phyloP scores from a whole-genome alignment of 2,888 invertebrate species.

The Timema cristinae region DNA sequence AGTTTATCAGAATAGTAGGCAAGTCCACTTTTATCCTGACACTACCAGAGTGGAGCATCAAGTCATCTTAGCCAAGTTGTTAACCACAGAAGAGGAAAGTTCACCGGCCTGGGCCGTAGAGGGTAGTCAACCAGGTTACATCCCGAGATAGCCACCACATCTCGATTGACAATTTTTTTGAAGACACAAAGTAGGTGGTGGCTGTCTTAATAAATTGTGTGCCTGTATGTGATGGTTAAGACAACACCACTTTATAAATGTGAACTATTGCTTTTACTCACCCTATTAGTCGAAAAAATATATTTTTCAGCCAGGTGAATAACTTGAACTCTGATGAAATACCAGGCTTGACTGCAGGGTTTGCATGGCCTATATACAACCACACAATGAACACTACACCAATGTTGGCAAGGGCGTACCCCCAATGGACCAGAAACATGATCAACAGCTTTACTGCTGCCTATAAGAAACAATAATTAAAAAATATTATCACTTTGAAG shows the following conservation, averaged over 20 bases:
- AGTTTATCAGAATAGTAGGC: no score
- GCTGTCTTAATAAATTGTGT: no score
- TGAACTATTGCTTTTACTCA: constrained; percentile 44
- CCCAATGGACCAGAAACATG: constrained; percentile 93
- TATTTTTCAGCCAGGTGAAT: constrained; percentile 70
- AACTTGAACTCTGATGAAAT: constrained; percentile 78
- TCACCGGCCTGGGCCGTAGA: neutral
- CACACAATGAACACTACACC: constrained; percentile 78
- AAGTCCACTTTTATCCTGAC: no score
- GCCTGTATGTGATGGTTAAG: neutral
- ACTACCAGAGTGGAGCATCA: no score
- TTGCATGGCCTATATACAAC: constrained; percentile 92
- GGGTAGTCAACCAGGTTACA: neutral
- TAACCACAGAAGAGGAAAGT: no score
- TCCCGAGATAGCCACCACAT: neutral
- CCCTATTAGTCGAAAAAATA: constrained; percentile 72
- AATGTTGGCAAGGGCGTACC: constrained; percentile 82
- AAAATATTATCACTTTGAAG: constrained; percentile 2
- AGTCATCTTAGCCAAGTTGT: no score
- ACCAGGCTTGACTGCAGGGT: constrained; percentile 93
- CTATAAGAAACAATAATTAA: constrained; percentile 47
- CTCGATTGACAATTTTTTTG: no score
- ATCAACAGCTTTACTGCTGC: constrained; percentile 81
- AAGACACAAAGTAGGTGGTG: no score
- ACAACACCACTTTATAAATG: neutral